Conservation (phyloP, 2,797 vertebrate species). For the Valencia hispanica region DNA sequence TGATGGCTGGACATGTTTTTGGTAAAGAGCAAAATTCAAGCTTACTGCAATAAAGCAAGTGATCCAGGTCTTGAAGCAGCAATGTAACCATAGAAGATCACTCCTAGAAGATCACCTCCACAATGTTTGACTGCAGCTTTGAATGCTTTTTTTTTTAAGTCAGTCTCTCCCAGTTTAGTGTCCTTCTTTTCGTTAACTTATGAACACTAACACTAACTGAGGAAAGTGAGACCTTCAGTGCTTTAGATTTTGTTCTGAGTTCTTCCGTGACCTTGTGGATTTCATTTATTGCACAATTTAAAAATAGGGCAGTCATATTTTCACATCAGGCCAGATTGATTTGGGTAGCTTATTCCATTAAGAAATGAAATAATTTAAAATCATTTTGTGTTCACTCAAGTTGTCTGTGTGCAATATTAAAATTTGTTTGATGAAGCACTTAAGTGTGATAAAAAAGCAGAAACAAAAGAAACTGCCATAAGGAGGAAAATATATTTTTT, state of each 20-base stretch:
- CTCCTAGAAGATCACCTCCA: no score
- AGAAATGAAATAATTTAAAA: background rate
- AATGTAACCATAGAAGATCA: background rate
- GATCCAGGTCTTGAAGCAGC: background rate
- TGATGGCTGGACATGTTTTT: background rate
- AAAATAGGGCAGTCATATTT: background rate
- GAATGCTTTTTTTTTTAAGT: background rate
- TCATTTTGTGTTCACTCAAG: background rate
- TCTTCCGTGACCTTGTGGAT: background rate
- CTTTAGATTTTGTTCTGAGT: background rate
- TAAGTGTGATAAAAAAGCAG: background rate
- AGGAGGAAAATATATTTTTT: background rate
- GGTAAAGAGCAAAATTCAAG: background rate
- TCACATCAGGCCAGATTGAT: background rate
- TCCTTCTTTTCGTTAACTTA: background rate
- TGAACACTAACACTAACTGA: background rate
- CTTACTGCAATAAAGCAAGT: background rate
- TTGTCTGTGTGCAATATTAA: background rate
- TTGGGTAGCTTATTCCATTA: background rate
- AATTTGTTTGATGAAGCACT: background rate
- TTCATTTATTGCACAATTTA: background rate
- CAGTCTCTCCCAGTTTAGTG: no score
- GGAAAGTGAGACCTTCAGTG: background rate
- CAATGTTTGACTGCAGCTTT: background rate
- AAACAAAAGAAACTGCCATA: background rate